Evolutionary conservation across 2,113 vertebrate genomes (phyloP), one percentile per base, ranked within the genome.

Genomic region (Tursiops truncatus): DNA sequence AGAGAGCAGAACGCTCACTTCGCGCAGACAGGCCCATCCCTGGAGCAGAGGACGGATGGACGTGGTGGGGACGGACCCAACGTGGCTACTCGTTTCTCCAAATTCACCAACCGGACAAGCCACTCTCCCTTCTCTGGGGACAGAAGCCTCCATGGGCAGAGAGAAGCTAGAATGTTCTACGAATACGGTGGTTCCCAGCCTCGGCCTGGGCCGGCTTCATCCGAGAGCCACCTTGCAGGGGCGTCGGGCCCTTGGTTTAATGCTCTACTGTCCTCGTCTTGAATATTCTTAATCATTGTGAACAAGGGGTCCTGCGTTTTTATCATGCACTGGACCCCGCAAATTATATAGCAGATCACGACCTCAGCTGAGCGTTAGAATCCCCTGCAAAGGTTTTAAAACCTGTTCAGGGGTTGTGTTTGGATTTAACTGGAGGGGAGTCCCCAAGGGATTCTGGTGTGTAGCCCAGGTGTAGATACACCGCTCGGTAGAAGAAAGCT

Each of bases 131-230:
- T 68, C 31, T 56, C 58, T 11, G 5, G 3, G 5, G 63, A 50
- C 23, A 15, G 6, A 50, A 70, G 74, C 6, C 21, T 70, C 31
- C 25, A 13, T 10, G 33, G 36, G 6, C 73, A 95, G 67, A 85
- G 8, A 33, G 31, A 74, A 6, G 25, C 71, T 47, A 4, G 38
- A n/a, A 13, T 5, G 38, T 8, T 50, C 7, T 25, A 3, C 1
- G 28, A 6, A 44, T 17, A 10, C 15, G 0, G 10, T 10, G 4
- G 8, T 74, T 80, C 53, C 84, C 38, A 36, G 8, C 56, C 12
- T 44, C n/a, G 4, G 2, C 60, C 63, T 1, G 0, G 28, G n/a
- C 91, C 0, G 0, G 33, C 53, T 13, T 47, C 33, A 1, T 58
- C n/a, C 8, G 11, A 6, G 1, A 53, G 13, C 4, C 50, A 28